Evolutionary conservation across 2,113 vertebrate genomes (phyloP).

Genomic region (Rhineura floridana): DNA sequence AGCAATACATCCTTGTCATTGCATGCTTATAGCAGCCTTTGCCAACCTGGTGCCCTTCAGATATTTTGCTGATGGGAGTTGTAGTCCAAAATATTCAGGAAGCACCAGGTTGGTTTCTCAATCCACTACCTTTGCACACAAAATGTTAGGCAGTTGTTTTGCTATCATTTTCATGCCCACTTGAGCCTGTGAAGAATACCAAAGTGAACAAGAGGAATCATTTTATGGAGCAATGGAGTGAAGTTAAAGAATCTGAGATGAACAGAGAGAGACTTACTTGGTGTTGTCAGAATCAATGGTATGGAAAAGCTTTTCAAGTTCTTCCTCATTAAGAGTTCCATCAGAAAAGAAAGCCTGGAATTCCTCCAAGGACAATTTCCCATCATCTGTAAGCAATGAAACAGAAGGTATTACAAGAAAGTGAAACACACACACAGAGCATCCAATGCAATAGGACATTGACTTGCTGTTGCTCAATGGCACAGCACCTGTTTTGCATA

Average conservation of each 20-base stretch:
- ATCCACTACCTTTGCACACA: not conserved
- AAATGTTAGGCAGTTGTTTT: not conserved
- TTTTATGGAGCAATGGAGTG: no score
- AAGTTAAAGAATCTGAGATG: no score
- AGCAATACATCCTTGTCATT: not conserved
- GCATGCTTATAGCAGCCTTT: not conserved
- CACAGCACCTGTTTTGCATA: no score
- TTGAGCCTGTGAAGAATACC: not conserved
- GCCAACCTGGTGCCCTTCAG: no score
- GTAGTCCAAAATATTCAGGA: no score
- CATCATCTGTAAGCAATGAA: constrained; percentile 84
- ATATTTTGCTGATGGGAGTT: no score
- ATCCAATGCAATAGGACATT: no score
- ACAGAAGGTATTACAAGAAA: not conserved
- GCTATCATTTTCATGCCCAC: no score
- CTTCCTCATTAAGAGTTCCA: constrained; percentile 91
- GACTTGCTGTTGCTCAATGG: no score
- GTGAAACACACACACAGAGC: not conserved
- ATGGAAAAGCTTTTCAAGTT: constrained; percentile 95
- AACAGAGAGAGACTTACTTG: constrained; percentile 77
- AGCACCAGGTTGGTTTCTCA: not conserved
- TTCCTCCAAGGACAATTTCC: constrained; percentile 95
- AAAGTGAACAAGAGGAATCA: no score
- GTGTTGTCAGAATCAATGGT: constrained; percentile 98
- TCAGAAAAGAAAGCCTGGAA: constrained; percentile 98